Evolutionary conservation across 1,140 invertebrate species (phyloP), one percentile per base, ranked within the genome.

Genomic region (Elymnias hypermnestra): DNA sequence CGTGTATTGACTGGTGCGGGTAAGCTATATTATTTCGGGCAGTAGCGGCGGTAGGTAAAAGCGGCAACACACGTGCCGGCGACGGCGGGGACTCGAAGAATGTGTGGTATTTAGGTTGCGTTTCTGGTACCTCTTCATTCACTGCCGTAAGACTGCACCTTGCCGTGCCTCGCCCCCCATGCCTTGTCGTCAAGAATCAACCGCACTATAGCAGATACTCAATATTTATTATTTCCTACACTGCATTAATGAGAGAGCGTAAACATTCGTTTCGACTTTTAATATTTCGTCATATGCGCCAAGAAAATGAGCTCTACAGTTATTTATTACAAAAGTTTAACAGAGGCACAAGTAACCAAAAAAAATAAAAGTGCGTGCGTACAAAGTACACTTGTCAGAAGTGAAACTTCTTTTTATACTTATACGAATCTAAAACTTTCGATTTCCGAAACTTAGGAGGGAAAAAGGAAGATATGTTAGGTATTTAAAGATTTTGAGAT

Each of bases 41-140:
- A 52, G 62, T 61, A 67, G 54, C 68, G 46, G 65, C 66, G 71
- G 76, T 78, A 75, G 72, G 76, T 77, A 74, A 74, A 67, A 73
- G 67, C 68, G 56, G 57, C 57, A 44, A 57, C 68, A 72, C 74
- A 81, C 76, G 81, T 77, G 81, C 72, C 71, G 57, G 33, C 53
- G 55, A 52, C 62, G 60, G 56, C 67, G 64, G 67, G 63, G 61
- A 67, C 68, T 68, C 47, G 66, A 79, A 65, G 75, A 81, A 84
- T 84, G 77, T 59, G 48, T 35, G 75, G 81, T 82, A 84, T 84
- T 82, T 84, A 76, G 81, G 81, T 84, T 84, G 71, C 72, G 70
- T 74, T 73, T 72, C 72, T 79, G 72, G 73, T 79, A 82, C 71
- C 72, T 77, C 72, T 84, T 76, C 81, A 84, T 84, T 84, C 75